Evolutionary conservation across 2,888 invertebrate genomes (phyloP).

Genomic region (Tetropium fuscum): DNA sequence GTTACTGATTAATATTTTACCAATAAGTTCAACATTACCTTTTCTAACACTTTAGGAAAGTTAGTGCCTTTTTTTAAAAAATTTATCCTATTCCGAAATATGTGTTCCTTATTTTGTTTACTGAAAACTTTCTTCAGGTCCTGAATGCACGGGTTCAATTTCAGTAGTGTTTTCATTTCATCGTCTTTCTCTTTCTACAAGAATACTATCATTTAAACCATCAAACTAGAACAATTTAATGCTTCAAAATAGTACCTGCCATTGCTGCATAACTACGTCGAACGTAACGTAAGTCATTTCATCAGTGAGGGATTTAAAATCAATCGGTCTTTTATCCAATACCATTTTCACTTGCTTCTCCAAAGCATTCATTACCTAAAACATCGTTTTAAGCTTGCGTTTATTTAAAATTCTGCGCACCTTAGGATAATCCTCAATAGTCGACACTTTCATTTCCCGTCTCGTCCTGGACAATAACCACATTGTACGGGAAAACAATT

Average conservation of each 20-base stretch:
- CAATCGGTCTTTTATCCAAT: conserved; percentile 55
- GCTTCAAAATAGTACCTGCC: conserved; percentile 53
- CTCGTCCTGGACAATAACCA: conserved; percentile 62
- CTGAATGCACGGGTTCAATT: conserved; percentile 54
- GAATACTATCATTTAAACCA: not conserved
- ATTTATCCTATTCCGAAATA: conserved; percentile 55
- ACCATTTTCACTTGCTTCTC: conserved; percentile 59
- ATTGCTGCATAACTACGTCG: conserved; percentile 54
- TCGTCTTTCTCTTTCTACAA: conserved; percentile 57
- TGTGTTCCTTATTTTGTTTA: conserved; percentile 49
- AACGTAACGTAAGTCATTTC: conserved; percentile 57
- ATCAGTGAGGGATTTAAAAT: conserved; percentile 55
- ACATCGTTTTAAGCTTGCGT: not conserved
- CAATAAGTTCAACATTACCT: too few species aligned
- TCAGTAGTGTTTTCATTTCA: conserved; percentile 51
- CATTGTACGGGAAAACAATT: conserved; percentile 62
- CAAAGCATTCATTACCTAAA: conserved; percentile 58
- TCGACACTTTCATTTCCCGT: conserved; percentile 62
- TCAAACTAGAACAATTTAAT: too few species aligned
- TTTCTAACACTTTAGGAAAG: conserved; percentile 60
- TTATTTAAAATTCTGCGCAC: too few species aligned
- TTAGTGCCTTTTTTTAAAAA: conserved; percentile 51
- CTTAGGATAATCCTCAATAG: conserved; percentile 60
- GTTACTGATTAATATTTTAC: conserved; percentile 1
- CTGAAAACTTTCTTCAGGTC: conserved; percentile 51